Percentiles rank a stretch among this genome's conserved stretches.
These are phyloP conservation scores for Caradrina kadenii DNA, from an alignment of 2,888 invertebrate species.

Conservation along the genomic window DNA sequence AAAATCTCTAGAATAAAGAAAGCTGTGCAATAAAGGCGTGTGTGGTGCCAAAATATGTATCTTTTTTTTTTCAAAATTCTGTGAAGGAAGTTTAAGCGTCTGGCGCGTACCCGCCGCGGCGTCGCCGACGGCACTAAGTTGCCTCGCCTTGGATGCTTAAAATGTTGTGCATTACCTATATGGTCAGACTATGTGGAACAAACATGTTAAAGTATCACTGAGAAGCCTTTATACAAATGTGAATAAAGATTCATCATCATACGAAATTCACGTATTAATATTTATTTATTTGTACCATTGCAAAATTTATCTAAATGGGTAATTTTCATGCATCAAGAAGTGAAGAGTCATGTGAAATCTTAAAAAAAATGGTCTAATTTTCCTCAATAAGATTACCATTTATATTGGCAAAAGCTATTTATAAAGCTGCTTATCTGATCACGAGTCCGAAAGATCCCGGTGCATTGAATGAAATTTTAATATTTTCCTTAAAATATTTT, in stretches of 20 bases:
- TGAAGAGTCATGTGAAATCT: not conserved
- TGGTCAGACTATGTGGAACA: not conserved
- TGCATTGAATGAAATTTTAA: too few species aligned
- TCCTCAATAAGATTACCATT: conserved; percentile 4
- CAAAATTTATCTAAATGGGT: not conserved
- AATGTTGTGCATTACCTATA: conserved; percentile 61
- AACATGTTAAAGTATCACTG: not conserved
- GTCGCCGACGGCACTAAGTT: conserved; percentile 80
- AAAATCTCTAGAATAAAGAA: conserved; percentile 64
- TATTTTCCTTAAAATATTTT: not conserved
- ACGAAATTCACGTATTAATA: too few species aligned
- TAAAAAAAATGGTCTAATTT: not conserved
- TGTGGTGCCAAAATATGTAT: conserved; percentile 81
- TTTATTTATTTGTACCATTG: too few species aligned
- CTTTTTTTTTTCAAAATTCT: conserved; percentile 82
- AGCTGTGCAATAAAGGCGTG: conserved; percentile 64
- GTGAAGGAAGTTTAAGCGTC: conserved; percentile 76
- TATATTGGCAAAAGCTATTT: conserved; percentile 1
- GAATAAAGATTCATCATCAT: not conserved
- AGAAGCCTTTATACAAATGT: not conserved
- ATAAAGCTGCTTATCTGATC: not conserved
- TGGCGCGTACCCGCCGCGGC: conserved; percentile 75
- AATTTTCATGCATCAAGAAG: not conserved
- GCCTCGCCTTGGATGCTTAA: conserved; percentile 64
- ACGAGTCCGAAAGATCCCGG: too few species aligned